Evolutionary conservation across 1,140 invertebrate genomes (phyloP).

Genomic region (Ruditapes philippinarum): DNA sequence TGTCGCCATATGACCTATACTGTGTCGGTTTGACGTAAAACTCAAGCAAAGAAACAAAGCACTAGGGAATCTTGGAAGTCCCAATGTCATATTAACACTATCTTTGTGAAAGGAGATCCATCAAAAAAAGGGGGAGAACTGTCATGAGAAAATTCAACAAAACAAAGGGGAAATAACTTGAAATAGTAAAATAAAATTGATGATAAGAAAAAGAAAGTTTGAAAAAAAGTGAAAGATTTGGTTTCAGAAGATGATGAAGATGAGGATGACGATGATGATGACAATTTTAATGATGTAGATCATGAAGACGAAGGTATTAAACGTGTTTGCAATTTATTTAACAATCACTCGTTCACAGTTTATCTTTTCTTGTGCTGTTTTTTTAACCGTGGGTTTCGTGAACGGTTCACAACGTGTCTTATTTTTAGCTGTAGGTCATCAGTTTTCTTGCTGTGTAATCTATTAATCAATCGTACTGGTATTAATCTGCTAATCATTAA

Average conservation of each 20-base stretch:
- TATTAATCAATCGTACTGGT: no score
- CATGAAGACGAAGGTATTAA: conserved; percentile 26
- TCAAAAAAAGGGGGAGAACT: no score
- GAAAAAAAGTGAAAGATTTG: conserved; percentile 40
- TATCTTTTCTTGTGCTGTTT: conserved; percentile 36
- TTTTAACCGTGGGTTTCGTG: background rate
- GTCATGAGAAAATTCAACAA: no score
- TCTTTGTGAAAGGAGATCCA: no score
- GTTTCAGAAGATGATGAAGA: conserved; percentile 51
- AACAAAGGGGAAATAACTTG: no score
- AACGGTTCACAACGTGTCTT: conserved; percentile 3
- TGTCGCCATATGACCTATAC: no score
- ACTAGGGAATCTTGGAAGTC: no score
- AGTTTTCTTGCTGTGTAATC: background rate
- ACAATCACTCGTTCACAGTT: conserved; percentile 46
- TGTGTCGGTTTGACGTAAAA: no score
- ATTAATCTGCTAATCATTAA: no score
- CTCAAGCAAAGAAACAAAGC: no score
- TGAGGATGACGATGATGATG: conserved; percentile 19
- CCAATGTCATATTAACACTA: no score
- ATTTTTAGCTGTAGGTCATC: background rate
- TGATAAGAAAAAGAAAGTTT: background rate
- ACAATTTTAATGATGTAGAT: conserved; percentile 41
- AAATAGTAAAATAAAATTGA: background rate
- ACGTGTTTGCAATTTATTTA: conserved; percentile 20